Evolutionary conservation across 2,888 invertebrate genomes (phyloP), one percentile per base, ranked within the genome.

Genomic region (Endomychus coccineus): DNA sequence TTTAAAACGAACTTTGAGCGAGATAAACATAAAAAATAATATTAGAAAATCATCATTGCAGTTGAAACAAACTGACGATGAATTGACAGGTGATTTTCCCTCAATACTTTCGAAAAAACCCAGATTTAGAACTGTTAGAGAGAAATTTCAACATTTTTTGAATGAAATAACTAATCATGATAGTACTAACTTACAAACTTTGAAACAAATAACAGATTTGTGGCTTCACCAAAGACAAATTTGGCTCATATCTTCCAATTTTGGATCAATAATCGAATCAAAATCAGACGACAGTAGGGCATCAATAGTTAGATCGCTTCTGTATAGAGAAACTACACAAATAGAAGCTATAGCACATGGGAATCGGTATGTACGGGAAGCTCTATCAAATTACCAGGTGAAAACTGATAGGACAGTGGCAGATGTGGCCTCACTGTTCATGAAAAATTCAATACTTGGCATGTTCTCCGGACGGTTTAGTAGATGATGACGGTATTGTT

Each of bases 271-370:
- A 23, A 6, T 23, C 3, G 11, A 23, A 23, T 23, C 23, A 3
- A 23, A 23, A 23, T 23, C 6, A 23, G 23, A 23, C 3, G 23
- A 23, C 3, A 23, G 23, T 6, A 23, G 6, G 6, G 23, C 23
- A 25, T 7, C 3, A 3, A 25, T 27, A 13, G 27, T 14, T 13
- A 14, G n/a, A 27, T 14, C 27, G 14, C 27, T 27, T 27, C n/a
- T 27, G 13, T 27, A 27, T 27, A 27, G 15, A 7, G 10, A 27
- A 27, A 14, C 15, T 2, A 7, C 15, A 27, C 15, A 10, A 27
- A 13, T 4, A 27, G 15, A 27, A 27, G 15, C 23, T 23, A 23
- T 23, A 5, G 23, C 23, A 11, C 23, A 23, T 23, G 23, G 23
- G 11, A 23, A 23, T 6, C 3, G 23, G 3, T 23, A 23, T 23